phyloP scores from a whole-genome alignment of 2,888 invertebrate genomes.

The Julus scandinavius region DNA sequence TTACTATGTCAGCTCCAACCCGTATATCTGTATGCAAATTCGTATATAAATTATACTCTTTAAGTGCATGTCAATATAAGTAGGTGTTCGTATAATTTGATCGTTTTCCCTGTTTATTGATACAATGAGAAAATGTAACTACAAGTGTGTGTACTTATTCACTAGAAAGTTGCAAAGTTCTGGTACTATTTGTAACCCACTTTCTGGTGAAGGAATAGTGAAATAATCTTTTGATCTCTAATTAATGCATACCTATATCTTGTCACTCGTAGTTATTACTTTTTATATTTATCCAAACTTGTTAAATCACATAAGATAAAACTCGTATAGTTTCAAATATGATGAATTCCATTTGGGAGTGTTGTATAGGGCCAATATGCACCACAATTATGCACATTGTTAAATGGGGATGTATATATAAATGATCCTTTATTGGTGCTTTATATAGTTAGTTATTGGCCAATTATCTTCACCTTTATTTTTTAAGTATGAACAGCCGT shows the following conservation, averaged over 20 bases:
- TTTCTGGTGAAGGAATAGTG: not conserved
- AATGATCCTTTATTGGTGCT: too few relatives aligned
- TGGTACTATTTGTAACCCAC: not conserved
- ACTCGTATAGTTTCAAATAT: too few relatives aligned
- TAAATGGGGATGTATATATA: too few relatives aligned
- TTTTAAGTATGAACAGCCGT: too few relatives aligned
- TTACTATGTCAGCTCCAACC: not conserved
- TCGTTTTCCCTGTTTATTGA: not conserved
- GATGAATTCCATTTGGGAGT: too few relatives aligned
- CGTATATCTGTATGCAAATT: slow-evolving; percentile 1
- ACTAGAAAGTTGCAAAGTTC: not conserved
- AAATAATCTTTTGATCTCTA: not conserved
- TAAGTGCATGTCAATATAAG: not conserved
- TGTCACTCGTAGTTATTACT: not conserved
- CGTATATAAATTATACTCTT: not conserved
- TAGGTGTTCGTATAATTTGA: not conserved
- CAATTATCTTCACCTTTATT: too few relatives aligned
- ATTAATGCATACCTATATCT: not conserved
- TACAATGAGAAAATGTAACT: not conserved
- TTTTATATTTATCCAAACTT: not conserved
- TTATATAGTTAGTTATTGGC: too few relatives aligned
- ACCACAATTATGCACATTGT: too few relatives aligned
- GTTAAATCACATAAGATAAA: not conserved
- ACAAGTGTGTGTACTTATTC: not conserved
- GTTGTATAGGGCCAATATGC: too few relatives aligned